Percentiles rank a stretch among this genome's conserved stretches.
phyloP scores from a whole-genome alignment of 2,797 vertebrate genomes.

The Rachycentron canadum region DNA sequence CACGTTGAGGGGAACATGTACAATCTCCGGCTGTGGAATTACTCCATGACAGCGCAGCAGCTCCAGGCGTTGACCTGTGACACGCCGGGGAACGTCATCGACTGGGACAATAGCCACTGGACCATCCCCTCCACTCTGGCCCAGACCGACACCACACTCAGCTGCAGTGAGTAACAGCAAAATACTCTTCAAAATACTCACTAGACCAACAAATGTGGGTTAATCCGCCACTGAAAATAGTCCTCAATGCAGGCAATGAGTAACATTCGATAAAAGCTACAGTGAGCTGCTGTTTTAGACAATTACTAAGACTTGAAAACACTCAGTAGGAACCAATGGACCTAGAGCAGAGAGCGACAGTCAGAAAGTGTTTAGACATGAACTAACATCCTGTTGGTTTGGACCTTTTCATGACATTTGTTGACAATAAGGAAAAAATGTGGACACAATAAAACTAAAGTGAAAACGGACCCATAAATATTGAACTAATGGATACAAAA shows the following conservation, averaged over 20 bases:
- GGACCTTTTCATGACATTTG: too few relatives aligned
- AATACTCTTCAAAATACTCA: not conserved
- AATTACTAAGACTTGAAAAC: too few relatives aligned
- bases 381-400: too few relatives aligned
- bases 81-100: conserved; percentile 88
- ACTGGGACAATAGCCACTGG: conserved; percentile 96
- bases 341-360: too few relatives aligned
- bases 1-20: conserved; percentile 91
- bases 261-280: too few relatives aligned
- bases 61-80: conserved; percentile 89
- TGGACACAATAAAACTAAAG: too few relatives aligned
- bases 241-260: not conserved
- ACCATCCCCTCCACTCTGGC: conserved; percentile 86
- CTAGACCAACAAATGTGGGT: not conserved
- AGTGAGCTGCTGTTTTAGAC: too few relatives aligned
- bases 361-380: too few relatives aligned
- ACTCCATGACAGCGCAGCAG: conserved; percentile 83
- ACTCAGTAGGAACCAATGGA: too few relatives aligned
- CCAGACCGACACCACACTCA: conserved; percentile 91
- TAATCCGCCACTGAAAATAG: not conserved
- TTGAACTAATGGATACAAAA: too few relatives aligned
- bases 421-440: too few relatives aligned
- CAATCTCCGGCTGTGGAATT: conserved; percentile 95
- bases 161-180: conserved; percentile 92
- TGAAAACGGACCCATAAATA: not conserved